Conservation (phyloP, 2,797 vertebrate species). For the Fratercula arctica region DNA sequence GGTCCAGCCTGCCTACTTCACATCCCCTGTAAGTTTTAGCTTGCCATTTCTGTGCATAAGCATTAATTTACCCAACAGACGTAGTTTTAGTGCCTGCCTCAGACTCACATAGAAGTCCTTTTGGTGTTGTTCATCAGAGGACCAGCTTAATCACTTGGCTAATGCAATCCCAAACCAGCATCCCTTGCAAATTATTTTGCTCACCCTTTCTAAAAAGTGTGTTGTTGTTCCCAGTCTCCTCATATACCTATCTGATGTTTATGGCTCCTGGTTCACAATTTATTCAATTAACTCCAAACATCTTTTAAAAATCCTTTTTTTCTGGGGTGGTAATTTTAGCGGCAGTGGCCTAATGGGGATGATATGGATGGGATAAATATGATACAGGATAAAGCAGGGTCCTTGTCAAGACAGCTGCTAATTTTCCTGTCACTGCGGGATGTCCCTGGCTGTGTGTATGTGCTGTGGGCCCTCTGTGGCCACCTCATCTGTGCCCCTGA, state of each 20-base stretch:
- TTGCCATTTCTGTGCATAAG: neutral
- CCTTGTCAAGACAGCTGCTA: neutral
- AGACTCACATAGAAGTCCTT: neutral
- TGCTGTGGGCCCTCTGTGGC: neutral
- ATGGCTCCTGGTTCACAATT: neutral
- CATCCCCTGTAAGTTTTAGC: neutral
- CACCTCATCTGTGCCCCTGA: neutral
- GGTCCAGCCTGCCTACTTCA: neutral
- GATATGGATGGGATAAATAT: neutral
- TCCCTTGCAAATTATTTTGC: neutral
- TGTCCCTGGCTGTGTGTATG: rapidly evolving
- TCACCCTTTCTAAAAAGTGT: neutral
- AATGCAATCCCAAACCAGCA: neutral
- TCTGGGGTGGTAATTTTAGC: neutral
- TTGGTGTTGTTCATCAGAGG: neutral
- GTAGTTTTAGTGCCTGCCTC: neutral
- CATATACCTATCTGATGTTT: neutral
- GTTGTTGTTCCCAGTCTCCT: neutral
- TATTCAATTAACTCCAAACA: neutral
- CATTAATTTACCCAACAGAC: neutral
- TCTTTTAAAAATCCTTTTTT: neutral
- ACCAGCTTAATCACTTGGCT: neutral
- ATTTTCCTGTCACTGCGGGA: neutral
- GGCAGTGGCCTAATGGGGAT: neutral
- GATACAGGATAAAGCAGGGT: neutral